These are phyloP conservation scores for Chionomys nivalis DNA, from an alignment of 2,113 vertebrate species.

Conservation along the genomic window DNA sequence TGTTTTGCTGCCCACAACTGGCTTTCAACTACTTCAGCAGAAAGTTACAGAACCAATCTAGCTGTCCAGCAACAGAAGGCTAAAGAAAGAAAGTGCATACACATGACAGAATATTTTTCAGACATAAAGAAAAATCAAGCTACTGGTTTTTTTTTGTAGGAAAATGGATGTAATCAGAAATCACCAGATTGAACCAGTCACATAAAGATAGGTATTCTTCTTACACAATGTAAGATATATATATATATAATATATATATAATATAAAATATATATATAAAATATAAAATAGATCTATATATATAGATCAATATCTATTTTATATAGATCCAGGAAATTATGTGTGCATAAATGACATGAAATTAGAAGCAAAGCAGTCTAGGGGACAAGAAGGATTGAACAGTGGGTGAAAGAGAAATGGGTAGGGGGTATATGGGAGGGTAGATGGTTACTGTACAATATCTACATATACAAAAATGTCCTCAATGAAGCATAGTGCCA, in stretches of 20 bases:
- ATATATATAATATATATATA: too few species aligned
- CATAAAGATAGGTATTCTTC: not conserved
- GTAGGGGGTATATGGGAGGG: not conserved
- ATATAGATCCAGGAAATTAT: not conserved
- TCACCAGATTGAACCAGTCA: not conserved
- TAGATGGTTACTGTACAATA: not conserved
- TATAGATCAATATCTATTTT: not conserved
- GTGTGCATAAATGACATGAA: not conserved
- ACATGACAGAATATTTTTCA: not conserved
- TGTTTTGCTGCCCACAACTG: not conserved
- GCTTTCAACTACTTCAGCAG: constrained; percentile 15
- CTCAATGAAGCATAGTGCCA: not conserved
- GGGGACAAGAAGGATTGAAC: not conserved
- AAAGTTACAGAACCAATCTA: not conserved
- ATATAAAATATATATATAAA: too few species aligned
- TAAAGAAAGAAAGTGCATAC: not conserved
- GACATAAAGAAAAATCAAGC: not conserved
- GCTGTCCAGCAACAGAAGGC: not conserved
- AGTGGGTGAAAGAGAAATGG: not conserved
- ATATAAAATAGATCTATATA: too few species aligned
- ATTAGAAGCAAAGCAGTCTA: not conserved
- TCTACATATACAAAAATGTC: not conserved
- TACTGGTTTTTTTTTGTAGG: not conserved
- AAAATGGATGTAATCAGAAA: not conserved
- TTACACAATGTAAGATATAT: not conserved